Conservation (phyloP, 2,888 invertebrate genomes). For the Nysson spinosus region DNA sequence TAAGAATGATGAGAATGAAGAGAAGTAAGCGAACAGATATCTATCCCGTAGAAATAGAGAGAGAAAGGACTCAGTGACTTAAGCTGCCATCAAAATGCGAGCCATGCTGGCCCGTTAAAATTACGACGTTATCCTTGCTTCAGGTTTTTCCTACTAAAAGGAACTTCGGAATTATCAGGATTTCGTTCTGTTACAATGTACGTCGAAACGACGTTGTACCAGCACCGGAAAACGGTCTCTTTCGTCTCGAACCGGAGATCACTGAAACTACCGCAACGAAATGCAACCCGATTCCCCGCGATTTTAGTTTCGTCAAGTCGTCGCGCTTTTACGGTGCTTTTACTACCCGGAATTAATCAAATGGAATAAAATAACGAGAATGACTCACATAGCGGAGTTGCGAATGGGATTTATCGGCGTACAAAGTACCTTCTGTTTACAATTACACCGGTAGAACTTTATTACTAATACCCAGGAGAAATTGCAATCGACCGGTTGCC, state of each 20-base stretch:
- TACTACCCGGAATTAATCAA: slow-evolving; percentile 68
- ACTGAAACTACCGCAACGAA: slow-evolving; percentile 25
- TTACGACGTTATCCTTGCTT: slow-evolving; percentile 61
- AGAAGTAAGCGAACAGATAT: neutral
- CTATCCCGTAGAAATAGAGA: neutral
- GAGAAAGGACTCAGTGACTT: slow-evolving; percentile 6
- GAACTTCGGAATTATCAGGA: slow-evolving; percentile 26
- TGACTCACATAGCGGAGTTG: slow-evolving; percentile 41
- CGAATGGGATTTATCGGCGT: slow-evolving; percentile 57
- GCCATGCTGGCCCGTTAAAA: slow-evolving; percentile 60
- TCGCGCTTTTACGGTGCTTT: slow-evolving; percentile 64
- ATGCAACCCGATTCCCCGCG: slow-evolving; percentile 19
- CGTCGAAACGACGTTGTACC: slow-evolving; percentile 28
- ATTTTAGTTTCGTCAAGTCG: slow-evolving; percentile 14
- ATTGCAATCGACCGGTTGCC: slow-evolving; percentile 26
- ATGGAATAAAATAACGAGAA: slow-evolving; percentile 66
- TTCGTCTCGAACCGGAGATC: slow-evolving; percentile 4
- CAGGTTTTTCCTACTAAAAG: slow-evolving; percentile 11
- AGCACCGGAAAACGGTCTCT: slow-evolving; percentile 23
- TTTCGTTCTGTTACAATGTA: slow-evolving; percentile 38
- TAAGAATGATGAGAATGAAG: neutral
- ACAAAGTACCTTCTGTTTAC: slow-evolving; percentile 61
- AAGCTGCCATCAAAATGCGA: slow-evolving; percentile 57
- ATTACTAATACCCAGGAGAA: slow-evolving; percentile 45
- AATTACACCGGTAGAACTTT: slow-evolving; percentile 50